Evolutionary conservation across 2,797 vertebrate genomes (phyloP).

Genomic region (Miichthys miiuy): DNA sequence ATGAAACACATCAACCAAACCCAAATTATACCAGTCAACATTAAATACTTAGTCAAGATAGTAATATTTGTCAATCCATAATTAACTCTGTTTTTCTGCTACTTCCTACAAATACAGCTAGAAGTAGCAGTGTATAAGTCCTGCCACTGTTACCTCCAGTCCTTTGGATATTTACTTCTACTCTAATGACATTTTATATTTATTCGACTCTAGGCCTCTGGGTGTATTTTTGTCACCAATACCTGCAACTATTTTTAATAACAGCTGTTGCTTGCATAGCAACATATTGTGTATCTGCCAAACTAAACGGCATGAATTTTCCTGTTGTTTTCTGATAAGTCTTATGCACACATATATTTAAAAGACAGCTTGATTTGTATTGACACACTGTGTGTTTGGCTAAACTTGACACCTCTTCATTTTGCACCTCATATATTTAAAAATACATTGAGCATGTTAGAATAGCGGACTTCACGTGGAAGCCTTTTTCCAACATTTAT

Average conservation of each 20-base stretch:
- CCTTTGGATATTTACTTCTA: slow-evolving; percentile 26
- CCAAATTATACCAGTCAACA: slow-evolving; percentile 31
- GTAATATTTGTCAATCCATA: slow-evolving; percentile 22
- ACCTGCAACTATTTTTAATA: slow-evolving; percentile 5
- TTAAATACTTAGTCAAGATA: slow-evolving; percentile 29
- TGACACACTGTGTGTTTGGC: neutral
- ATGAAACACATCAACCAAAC: slow-evolving; percentile 34
- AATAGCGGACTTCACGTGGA: neutral
- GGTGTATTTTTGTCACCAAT: slow-evolving; percentile 11
- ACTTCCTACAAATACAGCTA: slow-evolving; percentile 17
- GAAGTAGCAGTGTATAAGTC: slow-evolving; percentile 26
- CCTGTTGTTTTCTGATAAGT: neutral
- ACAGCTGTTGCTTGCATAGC: slow-evolving; percentile 21
- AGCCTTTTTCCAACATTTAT: slow-evolving; percentile 14
- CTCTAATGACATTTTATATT: slow-evolving; percentile 19
- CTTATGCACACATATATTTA: neutral
- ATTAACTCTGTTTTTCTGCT: slow-evolving; percentile 19
- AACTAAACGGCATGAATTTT: slow-evolving; percentile 8
- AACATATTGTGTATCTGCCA: slow-evolving; percentile 25
- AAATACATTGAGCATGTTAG: slow-evolving; percentile 5
- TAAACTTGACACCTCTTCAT: neutral
- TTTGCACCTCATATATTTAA: slow-evolving; percentile 15
- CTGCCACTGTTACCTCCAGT: slow-evolving; percentile 61
- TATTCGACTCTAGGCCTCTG: neutral
- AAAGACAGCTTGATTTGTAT: slow-evolving; percentile 2